Evolutionary conservation across 2,797 vertebrate species (phyloP), one percentile per base, ranked within the genome.

Genomic region (Crocodylus rhombifer): DNA sequence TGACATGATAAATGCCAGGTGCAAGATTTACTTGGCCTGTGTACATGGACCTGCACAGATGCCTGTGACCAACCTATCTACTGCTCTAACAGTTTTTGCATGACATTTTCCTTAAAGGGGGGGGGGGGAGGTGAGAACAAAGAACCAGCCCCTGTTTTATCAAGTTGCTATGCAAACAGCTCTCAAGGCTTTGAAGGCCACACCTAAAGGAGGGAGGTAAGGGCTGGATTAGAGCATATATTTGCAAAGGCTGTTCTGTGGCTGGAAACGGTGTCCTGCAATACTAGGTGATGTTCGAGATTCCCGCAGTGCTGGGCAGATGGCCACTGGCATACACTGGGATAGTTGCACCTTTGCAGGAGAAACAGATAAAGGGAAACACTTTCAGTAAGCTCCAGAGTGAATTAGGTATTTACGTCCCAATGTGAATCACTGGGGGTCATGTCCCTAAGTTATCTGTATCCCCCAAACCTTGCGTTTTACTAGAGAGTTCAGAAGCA

Each of bases 71-170:
- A 82, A 92, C 58, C 82, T 79, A 15, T 62, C 93, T 65, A 84
- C 88, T 87, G 77, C 87, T 76, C 80, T 84, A 82, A 87, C 73
- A 14, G 3, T 21, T 93, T 67, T 93, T 94, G 91, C 91, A 90
- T 91, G 78, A 80, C 82, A 55, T 87, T 84, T 94, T 83, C 90
- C 86, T 87, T 65, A 82, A 64, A 61, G 23, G 20, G 25, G 11
- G 20, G 11, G 5, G 90, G 61, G 62, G 80, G 87, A 83, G 87
- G 86, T 84, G 58, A 89, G 93, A 94, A 76, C 88, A 93, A 95
- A 94, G 5, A 42, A 2, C 90, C 90, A 16, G 67, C 61, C 33
- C 56, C 57, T 60, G 0, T 73, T 84, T 92, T 62, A 51, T 55
- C 64, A 23, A 1, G 28, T 71, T 30, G 77, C n/a, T 30, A 6